Evolutionary conservation across 2,113 vertebrate genomes (phyloP).

Genomic region (Brachirus orientalis): DNA sequence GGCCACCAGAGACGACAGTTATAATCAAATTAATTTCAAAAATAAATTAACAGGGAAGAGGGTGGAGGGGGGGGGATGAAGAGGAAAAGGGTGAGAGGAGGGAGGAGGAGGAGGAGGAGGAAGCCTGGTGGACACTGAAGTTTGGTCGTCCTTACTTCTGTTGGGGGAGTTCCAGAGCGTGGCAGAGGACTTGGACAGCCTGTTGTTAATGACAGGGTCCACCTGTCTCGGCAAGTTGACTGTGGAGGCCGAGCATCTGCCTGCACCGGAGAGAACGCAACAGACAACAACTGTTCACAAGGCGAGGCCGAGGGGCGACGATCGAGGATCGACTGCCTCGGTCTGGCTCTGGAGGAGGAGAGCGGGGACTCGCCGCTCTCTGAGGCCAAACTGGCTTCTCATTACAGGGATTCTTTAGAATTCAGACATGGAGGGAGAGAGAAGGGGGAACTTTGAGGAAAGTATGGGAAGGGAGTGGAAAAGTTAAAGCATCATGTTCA

Average conservation of each 20-base stretch:
- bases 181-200: conserved; percentile 98
- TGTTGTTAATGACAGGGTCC: conserved; percentile 98
- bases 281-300: conserved; percentile 81
- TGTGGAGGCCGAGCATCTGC: conserved; percentile 96
- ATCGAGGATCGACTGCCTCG: neutral
- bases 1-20: conserved; percentile 76
- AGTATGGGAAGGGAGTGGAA: conserved; percentile 38
- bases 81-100: conserved; percentile 5
- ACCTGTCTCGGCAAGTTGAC: conserved; percentile 97
- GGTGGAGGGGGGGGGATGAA: conserved; percentile 51
- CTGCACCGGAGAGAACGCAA: conserved; percentile 92
- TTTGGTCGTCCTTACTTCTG: conserved; percentile 92
- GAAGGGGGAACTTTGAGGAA: conserved; percentile 30
- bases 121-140: conserved; percentile 71
- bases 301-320: conserved; percentile 24
- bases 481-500: conserved; percentile 24
- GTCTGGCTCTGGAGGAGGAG: conserved; percentile 7
- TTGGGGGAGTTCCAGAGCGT: conserved; percentile 98
- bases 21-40: conserved; percentile 35
- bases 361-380: conserved; percentile 23
- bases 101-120: conserved; percentile 31
- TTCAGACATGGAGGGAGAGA: neutral
- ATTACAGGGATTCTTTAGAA: conserved; percentile 19
- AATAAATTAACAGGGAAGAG: conserved; percentile 34
- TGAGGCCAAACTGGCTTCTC: neutral